These are phyloP conservation scores for Tachypleus tridentatus DNA, from an alignment of 1,140 invertebrate species.

Conservation along the genomic window DNA sequence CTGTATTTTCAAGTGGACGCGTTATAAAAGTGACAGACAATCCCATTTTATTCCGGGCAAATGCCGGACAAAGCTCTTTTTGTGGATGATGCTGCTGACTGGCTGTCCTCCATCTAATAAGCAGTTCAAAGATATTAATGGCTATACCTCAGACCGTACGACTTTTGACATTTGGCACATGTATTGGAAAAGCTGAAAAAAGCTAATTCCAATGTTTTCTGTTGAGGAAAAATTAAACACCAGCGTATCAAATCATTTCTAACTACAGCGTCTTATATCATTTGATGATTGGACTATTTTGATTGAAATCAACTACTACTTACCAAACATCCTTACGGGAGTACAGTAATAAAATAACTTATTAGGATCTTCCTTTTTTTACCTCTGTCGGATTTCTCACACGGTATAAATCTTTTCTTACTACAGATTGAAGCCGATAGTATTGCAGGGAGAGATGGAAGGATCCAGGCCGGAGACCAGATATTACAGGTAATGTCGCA, in stretches of 20 bases:
- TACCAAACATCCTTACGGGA: neutral
- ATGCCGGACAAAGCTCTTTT: no score
- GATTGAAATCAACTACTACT: neutral
- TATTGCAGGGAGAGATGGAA: conserved; percentile 52
- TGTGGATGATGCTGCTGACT: no score
- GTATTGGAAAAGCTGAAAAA: no score
- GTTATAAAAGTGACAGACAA: no score
- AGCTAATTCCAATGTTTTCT: no score
- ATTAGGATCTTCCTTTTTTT: neutral
- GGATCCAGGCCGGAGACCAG: conserved; percentile 58
- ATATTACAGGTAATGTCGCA: conserved; percentile 43
- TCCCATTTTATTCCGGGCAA: no score
- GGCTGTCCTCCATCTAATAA: no score
- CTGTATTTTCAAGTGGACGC: no score
- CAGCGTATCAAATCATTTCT: neutral
- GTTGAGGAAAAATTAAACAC: neutral
- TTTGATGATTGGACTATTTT: neutral
- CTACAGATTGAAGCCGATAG: conserved; percentile 49
- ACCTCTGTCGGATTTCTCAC: conserved; percentile 2
- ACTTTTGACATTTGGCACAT: no score
- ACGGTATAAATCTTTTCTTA: conserved; percentile 14
- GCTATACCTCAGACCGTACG: no score
- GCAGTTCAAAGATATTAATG: no score
- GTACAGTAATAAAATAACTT: neutral
- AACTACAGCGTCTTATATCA: neutral